A percentile compares a stretch with the other conserved stretches of the same genome.
phyloP scores from a whole-genome alignment of 2,113 vertebrate genomes.

The Corynorhinus townsendii region DNA sequence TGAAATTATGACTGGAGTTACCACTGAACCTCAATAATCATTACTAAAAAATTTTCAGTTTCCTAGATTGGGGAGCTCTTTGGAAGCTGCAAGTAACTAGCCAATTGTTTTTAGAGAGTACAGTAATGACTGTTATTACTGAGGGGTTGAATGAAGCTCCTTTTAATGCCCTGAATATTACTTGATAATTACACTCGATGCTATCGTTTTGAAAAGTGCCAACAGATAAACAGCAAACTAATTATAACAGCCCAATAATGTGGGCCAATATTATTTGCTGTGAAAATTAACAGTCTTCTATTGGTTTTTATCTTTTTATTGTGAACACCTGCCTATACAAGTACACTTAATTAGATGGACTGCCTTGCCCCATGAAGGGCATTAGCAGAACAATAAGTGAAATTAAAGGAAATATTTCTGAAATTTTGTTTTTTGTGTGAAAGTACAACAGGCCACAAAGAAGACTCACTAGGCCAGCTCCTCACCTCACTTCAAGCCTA shows the following conservation, averaged over 20 bases:
- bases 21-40: slow-evolving; percentile 54
- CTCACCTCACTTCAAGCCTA: not conserved
- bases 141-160: slow-evolving; percentile 54
- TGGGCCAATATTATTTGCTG: slow-evolving; percentile 52
- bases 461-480: not conserved
- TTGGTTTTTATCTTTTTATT: slow-evolving; percentile 66
- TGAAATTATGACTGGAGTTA: slow-evolving; percentile 60
- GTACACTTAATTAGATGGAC: slow-evolving; percentile 50
- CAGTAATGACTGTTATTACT: slow-evolving; percentile 67
- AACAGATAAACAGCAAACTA: slow-evolving; percentile 29
- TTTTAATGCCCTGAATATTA: slow-evolving; percentile 60
- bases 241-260: slow-evolving; percentile 55
- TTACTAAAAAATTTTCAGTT: slow-evolving; percentile 60
- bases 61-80: slow-evolving; percentile 55
- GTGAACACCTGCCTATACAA: slow-evolving; percentile 58
- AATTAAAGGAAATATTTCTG: slow-evolving; percentile 55
- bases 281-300: slow-evolving; percentile 60
- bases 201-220: slow-evolving; percentile 20
- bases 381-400: slow-evolving; percentile 41
- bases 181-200: slow-evolving; percentile 67
- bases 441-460: not conserved
- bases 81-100: slow-evolving; percentile 52
- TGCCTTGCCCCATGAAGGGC: slow-evolving; percentile 1
- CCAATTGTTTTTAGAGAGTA: slow-evolving; percentile 68
- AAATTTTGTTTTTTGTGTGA: slow-evolving; percentile 14